Conservation (phyloP, 2,113 vertebrate genomes). For the Herpetotheres cachinnans region DNA sequence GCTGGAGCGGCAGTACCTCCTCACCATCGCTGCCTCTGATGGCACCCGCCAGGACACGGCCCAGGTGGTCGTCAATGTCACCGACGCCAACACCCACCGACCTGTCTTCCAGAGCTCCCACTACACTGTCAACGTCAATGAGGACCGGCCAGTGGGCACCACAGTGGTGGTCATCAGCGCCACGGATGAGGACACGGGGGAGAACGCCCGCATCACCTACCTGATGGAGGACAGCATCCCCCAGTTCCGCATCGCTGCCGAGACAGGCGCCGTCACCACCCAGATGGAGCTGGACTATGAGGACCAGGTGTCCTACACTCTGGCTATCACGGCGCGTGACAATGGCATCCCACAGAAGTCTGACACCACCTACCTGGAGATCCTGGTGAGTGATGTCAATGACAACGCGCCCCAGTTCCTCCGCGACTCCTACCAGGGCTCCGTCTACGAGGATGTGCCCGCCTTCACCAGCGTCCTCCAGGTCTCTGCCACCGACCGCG, state of each 20-base stretch:
- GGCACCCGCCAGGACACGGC: constrained; percentile 87
- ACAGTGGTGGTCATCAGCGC: constrained; percentile 94
- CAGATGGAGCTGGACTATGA: constrained; percentile 95
- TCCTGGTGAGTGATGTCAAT: constrained; percentile 92
- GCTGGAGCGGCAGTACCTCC: constrained; percentile 89
- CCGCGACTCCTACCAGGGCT: constrained; percentile 85
- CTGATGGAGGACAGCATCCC: constrained; percentile 97
- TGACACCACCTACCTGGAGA: constrained; percentile 96
- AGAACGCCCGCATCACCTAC: constrained; percentile 94
- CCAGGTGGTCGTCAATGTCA: constrained; percentile 90
- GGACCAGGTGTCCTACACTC: constrained; percentile 93
- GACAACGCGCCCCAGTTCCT: constrained; percentile 94
- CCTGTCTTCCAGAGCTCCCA: constrained; percentile 98
- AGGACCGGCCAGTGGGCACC: constrained; percentile 86
- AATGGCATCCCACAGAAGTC: constrained; percentile 97
- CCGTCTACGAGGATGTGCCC: constrained; percentile 88
- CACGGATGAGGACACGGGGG: constrained; percentile 92
- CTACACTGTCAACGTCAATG: constrained; percentile 90
- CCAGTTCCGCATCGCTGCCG: constrained; percentile 88
- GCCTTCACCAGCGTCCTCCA: constrained; percentile 92
- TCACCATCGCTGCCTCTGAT: constrained; percentile 87
- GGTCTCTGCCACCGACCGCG: constrained; percentile 90
- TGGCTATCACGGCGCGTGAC: constrained; percentile 92
- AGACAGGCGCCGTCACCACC: constrained; percentile 90
- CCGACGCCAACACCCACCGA: constrained; percentile 93